Evolutionary conservation across 2,113 vertebrate genomes (phyloP).

Genomic region (Corythornis vintsioides): DNA sequence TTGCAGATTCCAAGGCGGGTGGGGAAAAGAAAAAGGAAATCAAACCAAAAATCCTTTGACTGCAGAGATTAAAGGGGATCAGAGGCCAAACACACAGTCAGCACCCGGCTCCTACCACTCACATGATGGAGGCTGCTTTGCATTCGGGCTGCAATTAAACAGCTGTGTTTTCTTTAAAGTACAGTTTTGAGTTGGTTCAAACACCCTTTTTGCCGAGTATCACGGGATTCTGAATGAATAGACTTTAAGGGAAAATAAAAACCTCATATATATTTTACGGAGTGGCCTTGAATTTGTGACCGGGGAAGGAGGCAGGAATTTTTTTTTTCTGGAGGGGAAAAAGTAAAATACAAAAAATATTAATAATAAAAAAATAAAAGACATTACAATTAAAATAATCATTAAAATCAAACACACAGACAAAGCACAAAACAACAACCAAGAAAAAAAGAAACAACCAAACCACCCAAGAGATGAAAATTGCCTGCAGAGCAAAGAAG

Average conservation of each 20-base stretch:
- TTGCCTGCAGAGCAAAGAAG: not conserved
- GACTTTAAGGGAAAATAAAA: not conserved
- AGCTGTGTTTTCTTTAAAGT: conserved; percentile 63
- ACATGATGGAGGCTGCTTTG: conserved; percentile 32
- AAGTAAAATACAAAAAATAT: no score
- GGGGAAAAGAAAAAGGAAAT: conserved; percentile 61
- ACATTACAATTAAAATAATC: no score
- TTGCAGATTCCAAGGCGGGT: conserved; percentile 61
- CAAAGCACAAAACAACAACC: no score
- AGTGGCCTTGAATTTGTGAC: no score
- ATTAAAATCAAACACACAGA: no score
- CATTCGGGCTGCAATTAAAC: conserved; percentile 45
- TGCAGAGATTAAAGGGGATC: conserved; percentile 57
- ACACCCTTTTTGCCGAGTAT: not conserved
- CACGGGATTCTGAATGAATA: not conserved
- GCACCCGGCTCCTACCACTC: conserved; percentile 50
- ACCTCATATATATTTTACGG: no score
- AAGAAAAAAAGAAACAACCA: not conserved
- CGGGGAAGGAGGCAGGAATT: no score
- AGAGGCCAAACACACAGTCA: conserved; percentile 62
- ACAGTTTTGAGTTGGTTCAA: conserved; percentile 35
- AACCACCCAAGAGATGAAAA: conserved; percentile 57
- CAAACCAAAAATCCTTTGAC: conserved; percentile 58
- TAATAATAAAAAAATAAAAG: no score
- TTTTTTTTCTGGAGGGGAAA: no score